phyloP scores from a whole-genome alignment of 2,797 vertebrate species.

The Clarias pachynema region DNA sequence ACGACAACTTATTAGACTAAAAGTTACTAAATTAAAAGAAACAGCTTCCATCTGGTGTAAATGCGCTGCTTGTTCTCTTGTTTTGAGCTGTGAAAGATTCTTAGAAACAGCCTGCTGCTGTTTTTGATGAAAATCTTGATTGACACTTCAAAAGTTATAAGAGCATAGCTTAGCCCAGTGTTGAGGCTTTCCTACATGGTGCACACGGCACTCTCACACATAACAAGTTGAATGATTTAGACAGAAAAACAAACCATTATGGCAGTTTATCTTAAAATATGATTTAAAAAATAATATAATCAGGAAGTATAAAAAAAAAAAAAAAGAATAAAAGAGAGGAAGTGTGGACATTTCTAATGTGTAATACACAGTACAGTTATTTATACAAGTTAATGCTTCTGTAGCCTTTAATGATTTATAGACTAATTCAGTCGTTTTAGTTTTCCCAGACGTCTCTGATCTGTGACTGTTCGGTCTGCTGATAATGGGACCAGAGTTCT shows the following conservation, averaged over 20 bases:
- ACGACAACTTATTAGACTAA: background rate
- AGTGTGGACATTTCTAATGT: background rate
- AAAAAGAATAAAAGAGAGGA: too few relatives aligned
- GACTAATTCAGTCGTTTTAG: background rate
- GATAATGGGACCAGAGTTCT: background rate
- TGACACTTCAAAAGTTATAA: slow-evolving; percentile 8
- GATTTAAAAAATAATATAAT: background rate
- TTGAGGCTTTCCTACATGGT: background rate
- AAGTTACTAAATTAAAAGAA: too few relatives aligned
- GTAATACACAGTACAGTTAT: background rate
- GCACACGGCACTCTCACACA: background rate
- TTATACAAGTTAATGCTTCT: background rate
- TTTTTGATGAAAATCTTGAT: slow-evolving; percentile 18
- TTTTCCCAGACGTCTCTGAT: background rate
- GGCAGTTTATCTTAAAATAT: background rate
- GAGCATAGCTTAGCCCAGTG: background rate
- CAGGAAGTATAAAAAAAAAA: background rate
- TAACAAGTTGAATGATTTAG: background rate
- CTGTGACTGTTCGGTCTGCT: slow-evolving; percentile 6
- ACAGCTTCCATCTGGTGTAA: background rate
- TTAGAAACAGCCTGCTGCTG: background rate
- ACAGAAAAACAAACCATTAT: background rate
- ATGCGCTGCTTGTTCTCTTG: background rate
- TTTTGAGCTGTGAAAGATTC: background rate
- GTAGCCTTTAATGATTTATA: background rate